Evolutionary conservation across 2,113 vertebrate species (phyloP).

Genomic region (Vanacampus margaritifer): DNA sequence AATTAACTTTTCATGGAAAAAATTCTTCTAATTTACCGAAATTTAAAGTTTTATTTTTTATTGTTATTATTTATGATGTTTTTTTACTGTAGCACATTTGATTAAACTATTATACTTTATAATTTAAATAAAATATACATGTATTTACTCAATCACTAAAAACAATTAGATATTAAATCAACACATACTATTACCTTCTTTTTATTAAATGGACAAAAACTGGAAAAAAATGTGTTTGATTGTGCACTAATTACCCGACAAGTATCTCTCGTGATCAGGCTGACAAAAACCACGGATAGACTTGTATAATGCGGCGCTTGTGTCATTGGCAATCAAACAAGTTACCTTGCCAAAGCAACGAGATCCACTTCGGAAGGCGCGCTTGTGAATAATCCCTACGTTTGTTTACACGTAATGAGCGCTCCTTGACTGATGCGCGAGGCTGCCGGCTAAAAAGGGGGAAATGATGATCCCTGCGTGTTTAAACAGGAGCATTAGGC

Average conservation of each 20-base stretch:
- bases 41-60: no score
- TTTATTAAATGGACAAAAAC: neutral
- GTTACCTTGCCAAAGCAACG: conserved; percentile 8
- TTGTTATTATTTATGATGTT: no score
- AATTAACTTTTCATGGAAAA: no score
- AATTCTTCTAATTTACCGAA: no score
- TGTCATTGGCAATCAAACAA: neutral
- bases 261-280: neutral
- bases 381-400: conserved; percentile 58
- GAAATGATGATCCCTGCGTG: conserved; percentile 29
- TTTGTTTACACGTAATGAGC: conserved; percentile 54
- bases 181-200: neutral
- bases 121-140: no score
- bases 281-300: neutral
- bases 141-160: no score
- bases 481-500: conserved; percentile 54
- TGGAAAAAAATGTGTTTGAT: neutral
- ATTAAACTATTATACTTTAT: no score
- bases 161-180: no score
- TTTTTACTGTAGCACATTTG: no score
- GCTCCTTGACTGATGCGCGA: conserved; percentile 17
- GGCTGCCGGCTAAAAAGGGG: conserved; percentile 28
- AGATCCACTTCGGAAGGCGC: conserved; percentile 16
- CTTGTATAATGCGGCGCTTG: conserved; percentile 2
- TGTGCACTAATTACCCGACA: neutral